Evolutionary conservation across 2,888 invertebrate species (phyloP).

Genomic region (Anorthoa munda): DNA sequence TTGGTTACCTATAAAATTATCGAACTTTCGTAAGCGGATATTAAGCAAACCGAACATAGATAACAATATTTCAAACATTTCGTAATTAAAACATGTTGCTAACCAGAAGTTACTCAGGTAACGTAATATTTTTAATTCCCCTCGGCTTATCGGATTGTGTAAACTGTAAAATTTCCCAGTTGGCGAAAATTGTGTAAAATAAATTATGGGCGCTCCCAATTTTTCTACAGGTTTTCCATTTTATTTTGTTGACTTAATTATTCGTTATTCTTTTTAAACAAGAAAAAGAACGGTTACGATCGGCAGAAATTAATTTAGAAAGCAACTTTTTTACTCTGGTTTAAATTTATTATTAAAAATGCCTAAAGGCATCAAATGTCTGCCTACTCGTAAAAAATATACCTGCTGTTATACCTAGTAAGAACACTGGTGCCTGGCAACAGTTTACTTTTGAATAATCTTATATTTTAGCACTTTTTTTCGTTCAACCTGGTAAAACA

Average conservation of each 20-base stretch:
- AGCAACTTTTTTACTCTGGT: slow-evolving; percentile 27
- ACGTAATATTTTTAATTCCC: slow-evolving; percentile 62
- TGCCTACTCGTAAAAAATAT: slow-evolving; percentile 13
- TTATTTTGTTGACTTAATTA: slow-evolving; percentile 56
- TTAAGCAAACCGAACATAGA: slow-evolving; percentile 35
- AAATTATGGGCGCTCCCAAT: slow-evolving; percentile 40
- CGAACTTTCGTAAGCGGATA: slow-evolving; percentile 18
- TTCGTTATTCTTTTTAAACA: slow-evolving; percentile 44
- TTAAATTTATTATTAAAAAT: slow-evolving; percentile 39
- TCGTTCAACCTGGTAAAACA: not conserved
- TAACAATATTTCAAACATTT: slow-evolving; percentile 36
- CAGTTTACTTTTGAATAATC: slow-evolving; percentile 10
- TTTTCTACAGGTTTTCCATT: slow-evolving; percentile 24
- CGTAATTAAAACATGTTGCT: slow-evolving; percentile 59
- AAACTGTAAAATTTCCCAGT: slow-evolving; percentile 61
- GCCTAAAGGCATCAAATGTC: slow-evolving; percentile 25
- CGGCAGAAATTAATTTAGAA: slow-evolving; percentile 43
- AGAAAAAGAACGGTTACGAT: slow-evolving; percentile 39
- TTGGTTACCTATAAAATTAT: slow-evolving; percentile 18
- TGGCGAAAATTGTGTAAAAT: slow-evolving; percentile 49
- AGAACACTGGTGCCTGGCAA: slow-evolving; percentile 7
- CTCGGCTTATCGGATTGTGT: slow-evolving; percentile 60
- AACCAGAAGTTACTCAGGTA: slow-evolving; percentile 52
- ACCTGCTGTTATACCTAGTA: not conserved
- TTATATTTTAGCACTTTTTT: slow-evolving; percentile 4